Percentiles rank a stretch among this genome's conserved stretches.
These are phyloP conservation scores for Danio kyathit DNA, from an alignment of 2,797 vertebrate species.

Conservation along the genomic window DNA sequence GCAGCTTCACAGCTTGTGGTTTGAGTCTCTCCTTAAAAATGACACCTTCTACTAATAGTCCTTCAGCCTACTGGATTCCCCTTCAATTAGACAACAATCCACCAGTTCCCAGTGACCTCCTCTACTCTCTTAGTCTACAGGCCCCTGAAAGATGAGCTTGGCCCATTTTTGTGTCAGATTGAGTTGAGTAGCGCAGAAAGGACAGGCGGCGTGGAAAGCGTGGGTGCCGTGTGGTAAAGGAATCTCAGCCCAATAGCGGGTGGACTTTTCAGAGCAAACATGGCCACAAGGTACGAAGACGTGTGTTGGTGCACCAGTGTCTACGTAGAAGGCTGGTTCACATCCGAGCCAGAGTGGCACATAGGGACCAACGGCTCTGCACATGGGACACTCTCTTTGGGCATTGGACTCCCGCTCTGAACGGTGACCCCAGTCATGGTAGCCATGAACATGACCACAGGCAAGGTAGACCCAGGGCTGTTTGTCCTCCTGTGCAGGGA, in stretches of 20 bases:
- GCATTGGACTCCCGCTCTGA: constrained; percentile 87
- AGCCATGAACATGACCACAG: constrained; percentile 95
- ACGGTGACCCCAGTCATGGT: constrained; percentile 97
- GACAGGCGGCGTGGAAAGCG: constrained; percentile 90
- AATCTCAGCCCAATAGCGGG: constrained; percentile 95
- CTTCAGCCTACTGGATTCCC: constrained; percentile 6
- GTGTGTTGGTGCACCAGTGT: constrained; percentile 91
- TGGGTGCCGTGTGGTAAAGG: constrained; percentile 90
- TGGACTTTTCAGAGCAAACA: constrained; percentile 96
- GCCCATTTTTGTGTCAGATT: constrained; percentile 88
- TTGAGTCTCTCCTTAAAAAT: constrained; percentile 15
- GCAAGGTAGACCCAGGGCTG: constrained; percentile 97
- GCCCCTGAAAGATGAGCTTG: constrained; percentile 98
- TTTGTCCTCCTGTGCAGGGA: constrained; percentile 92
- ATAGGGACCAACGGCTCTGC: constrained; percentile 93
- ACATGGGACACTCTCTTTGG: constrained; percentile 96
- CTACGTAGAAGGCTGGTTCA: constrained; percentile 95
- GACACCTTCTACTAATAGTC: neutral
- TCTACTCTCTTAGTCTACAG: constrained; percentile 86
- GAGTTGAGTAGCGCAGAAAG: constrained; percentile 92
- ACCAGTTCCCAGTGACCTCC: constrained; percentile 58
- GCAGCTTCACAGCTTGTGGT: constrained; percentile 44
- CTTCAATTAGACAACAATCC: constrained; percentile 61
- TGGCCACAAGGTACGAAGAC: constrained; percentile 97
- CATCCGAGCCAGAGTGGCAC: constrained; percentile 96